A percentile compares a stretch with the other conserved stretches of the same genome.
phyloP scores from a whole-genome alignment of 2,797 vertebrate species.

The Phrynocephalus vlangalii region DNA sequence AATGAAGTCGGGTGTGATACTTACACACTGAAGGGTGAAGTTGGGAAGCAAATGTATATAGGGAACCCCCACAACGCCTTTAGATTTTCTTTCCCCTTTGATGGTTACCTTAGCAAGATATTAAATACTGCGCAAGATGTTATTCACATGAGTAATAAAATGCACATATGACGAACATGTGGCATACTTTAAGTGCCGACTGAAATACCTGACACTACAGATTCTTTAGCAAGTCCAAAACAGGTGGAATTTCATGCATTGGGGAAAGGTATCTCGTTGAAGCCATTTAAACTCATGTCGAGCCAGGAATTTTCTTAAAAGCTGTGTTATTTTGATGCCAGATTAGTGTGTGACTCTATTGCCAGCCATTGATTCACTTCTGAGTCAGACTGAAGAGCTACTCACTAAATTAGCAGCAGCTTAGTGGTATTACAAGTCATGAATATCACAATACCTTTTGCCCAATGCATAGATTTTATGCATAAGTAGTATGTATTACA shows the following conservation, averaged over 20 bases:
- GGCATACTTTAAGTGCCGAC: not conserved
- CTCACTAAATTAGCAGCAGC: not conserved
- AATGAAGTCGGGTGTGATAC: too few species aligned
- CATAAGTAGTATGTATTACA: not conserved
- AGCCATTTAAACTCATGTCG: not conserved
- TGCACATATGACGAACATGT: not conserved
- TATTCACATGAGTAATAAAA: not conserved
- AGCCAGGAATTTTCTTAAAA: not conserved
- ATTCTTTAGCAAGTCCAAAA: slow-evolving; percentile 5
- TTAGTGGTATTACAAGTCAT: not conserved
- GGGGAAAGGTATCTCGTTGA: slow-evolving; percentile 6
- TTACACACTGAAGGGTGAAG: too few species aligned
- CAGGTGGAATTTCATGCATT: not conserved
- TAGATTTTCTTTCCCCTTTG: not conserved
- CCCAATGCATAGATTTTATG: too few species aligned
- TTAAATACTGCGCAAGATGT: not conserved
- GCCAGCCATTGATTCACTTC: slow-evolving; percentile 16
- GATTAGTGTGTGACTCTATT: not conserved
- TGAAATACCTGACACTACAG: not conserved
- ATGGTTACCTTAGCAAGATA: not conserved
- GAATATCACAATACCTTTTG: not conserved
- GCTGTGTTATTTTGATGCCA: not conserved
- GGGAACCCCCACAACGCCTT: too few species aligned
- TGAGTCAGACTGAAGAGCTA: slow-evolving; percentile 29
- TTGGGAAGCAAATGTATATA: too few species aligned